phyloP scores from a whole-genome alignment of 2,113 vertebrate genomes.

The Fregetta grallaria region DNA sequence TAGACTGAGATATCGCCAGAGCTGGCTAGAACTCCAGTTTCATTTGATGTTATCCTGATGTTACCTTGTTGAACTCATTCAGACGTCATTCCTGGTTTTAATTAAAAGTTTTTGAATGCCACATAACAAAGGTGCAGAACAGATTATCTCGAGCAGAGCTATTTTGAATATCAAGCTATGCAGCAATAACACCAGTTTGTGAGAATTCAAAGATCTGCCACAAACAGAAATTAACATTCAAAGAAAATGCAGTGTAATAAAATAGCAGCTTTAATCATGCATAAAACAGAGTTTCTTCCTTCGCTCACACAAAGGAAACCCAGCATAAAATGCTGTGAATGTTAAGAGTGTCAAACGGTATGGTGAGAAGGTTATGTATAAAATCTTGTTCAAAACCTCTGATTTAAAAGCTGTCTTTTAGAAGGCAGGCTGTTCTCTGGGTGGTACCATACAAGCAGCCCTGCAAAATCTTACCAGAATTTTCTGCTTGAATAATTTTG shows the following conservation, averaged over 20 bases:
- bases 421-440: background rate
- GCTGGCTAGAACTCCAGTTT: background rate
- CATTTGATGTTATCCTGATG: slow-evolving; percentile 20
- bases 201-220: slow-evolving; percentile 24
- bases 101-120: slow-evolving; percentile 56
- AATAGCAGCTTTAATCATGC: slow-evolving; percentile 37
- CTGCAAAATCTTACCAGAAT: background rate
- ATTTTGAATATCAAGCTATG: slow-evolving; percentile 30
- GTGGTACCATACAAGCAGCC: background rate
- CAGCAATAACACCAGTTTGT: background rate
- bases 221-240: slow-evolving; percentile 54
- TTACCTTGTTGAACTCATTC: slow-evolving; percentile 9
- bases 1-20: background rate
- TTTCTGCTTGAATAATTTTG: slow-evolving; percentile 41
- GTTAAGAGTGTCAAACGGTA: background rate
- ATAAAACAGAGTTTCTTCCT: slow-evolving; percentile 9
- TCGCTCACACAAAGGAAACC: background rate
- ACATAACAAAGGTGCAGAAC: background rate
- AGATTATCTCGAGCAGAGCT: slow-evolving; percentile 37
- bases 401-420: slow-evolving; percentile 23
- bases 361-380: background rate
- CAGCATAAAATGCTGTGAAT: background rate
- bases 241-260: slow-evolving; percentile 40
- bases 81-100: slow-evolving; percentile 15
- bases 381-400: slow-evolving; percentile 6